phyloP scores from a whole-genome alignment of 2,113 vertebrate genomes.

The Gopherus evgoodei region DNA sequence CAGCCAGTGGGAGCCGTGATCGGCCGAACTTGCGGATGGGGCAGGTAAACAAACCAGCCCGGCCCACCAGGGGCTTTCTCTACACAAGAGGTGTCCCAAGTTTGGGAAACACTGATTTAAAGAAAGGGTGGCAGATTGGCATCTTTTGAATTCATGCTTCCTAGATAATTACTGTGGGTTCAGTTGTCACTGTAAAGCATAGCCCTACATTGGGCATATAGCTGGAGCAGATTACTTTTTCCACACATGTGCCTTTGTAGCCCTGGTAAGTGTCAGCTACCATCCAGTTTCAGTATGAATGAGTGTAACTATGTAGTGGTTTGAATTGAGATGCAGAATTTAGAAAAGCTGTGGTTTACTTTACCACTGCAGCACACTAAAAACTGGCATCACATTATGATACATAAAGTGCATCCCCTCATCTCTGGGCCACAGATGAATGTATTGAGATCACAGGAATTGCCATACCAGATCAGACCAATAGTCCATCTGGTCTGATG shows the following conservation, averaged over 20 bases:
- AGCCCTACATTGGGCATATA: not conserved
- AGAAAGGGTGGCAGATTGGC: not conserved
- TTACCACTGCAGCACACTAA: rapidly evolving
- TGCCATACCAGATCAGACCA: rapidly evolving
- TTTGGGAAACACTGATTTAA: not conserved
- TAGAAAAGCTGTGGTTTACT: not conserved
- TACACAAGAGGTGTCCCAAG: no score
- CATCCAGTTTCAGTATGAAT: no score
- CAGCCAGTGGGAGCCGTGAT: no score
- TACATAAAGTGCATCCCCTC: not conserved
- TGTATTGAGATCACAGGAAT: not conserved
- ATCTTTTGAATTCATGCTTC: not conserved
- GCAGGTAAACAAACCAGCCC: no score
- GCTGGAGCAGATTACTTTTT: not conserved
- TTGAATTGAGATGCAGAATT: not conserved
- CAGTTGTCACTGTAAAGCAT: not conserved
- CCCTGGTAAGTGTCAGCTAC: not conserved
- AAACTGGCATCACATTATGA: not conserved
- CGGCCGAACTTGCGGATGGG: no score
- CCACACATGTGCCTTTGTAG: not conserved
- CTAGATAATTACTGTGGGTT: not conserved
- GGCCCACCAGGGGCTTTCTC: no score
- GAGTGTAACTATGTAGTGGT: not conserved
- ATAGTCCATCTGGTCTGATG: rapidly evolving
- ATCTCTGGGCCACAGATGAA: not conserved